Conservation (phyloP, 2,888 invertebrate genomes). For the Allophyes oxyacanthae region DNA sequence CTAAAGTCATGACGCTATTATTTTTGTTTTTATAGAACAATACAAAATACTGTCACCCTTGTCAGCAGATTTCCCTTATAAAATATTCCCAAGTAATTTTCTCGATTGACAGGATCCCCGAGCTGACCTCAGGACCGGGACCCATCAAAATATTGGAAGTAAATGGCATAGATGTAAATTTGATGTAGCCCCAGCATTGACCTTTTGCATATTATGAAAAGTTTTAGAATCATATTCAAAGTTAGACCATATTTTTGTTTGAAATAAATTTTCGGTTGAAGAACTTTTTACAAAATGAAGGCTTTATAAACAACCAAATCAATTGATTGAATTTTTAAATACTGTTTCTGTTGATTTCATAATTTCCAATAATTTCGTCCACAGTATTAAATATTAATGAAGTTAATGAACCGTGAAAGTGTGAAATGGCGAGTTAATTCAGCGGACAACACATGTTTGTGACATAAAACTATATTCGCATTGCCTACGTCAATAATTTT, state of each 20-base stretch:
- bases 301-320: background rate
- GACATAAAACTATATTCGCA: conserved; percentile 48
- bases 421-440: conserved; percentile 46
- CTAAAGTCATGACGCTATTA: background rate
- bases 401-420: conserved; percentile 42
- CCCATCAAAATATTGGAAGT: conserved; percentile 32
- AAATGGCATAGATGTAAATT: conserved; percentile 41
- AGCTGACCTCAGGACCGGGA: conserved; percentile 17
- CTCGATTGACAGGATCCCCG: conserved; percentile 32
- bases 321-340: conserved; percentile 1
- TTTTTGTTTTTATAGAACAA: conserved; percentile 1
- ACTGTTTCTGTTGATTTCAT: conserved; percentile 11
- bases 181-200: conserved; percentile 12
- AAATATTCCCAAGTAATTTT: conserved; percentile 42
- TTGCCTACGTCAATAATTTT: conserved; percentile 36
- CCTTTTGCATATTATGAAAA: conserved; percentile 9
- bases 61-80: conserved; percentile 16
- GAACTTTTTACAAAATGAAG: background rate
- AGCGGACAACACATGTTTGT: conserved; percentile 48
- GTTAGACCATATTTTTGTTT: background rate
- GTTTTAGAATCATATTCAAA: conserved; percentile 3
- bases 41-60: conserved; percentile 25
- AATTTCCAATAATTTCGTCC: conserved; percentile 3
- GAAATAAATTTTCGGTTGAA: background rate
- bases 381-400: conserved; percentile 29